These are phyloP conservation scores for Merodon equestris DNA, from an alignment of 2,888 invertebrate genomes.

Conservation along the genomic window DNA sequence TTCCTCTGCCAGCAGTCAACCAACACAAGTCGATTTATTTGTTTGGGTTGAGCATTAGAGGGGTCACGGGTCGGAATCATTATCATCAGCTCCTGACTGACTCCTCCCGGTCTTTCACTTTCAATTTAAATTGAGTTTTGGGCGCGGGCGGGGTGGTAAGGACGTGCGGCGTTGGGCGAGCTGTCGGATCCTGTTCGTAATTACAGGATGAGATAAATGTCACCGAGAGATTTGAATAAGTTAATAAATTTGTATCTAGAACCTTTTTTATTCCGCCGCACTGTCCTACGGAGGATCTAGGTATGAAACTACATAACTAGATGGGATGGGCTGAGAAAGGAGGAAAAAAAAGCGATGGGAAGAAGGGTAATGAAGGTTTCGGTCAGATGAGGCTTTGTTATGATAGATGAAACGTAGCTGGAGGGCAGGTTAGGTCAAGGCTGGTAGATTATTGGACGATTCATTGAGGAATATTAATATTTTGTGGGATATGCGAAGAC, in stretches of 20 bases:
- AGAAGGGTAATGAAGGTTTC: neutral
- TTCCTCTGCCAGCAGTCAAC: conserved; percentile 15
- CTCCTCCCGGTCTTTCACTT: conserved; percentile 29
- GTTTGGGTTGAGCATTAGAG: conserved; percentile 49
- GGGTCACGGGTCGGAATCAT: conserved; percentile 59
- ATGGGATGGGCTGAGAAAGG: too few species aligned
- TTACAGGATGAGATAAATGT: conserved; percentile 67
- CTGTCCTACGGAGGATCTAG: too few species aligned
- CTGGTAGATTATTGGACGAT: conserved; percentile 55
- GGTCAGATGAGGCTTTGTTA: conserved; percentile 39
- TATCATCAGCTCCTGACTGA: conserved; percentile 36
- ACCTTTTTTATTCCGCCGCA: conserved; percentile 16
- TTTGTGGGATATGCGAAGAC: neutral
- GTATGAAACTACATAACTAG: too few species aligned
- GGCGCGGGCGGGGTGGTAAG: conserved; percentile 3
- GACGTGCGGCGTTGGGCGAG: too few species aligned
- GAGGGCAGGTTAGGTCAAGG: conserved; percentile 56
- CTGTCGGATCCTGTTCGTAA: conserved; percentile 38
- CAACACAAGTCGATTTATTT: conserved; percentile 64
- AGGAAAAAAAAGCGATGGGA: neutral
- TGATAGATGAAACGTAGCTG: conserved; percentile 53
- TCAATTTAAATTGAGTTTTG: conserved; percentile 61
- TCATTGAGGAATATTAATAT: conserved; percentile 58
- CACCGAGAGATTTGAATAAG: conserved; percentile 67
- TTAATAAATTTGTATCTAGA: conserved; percentile 65